Percentiles rank a stretch among this genome's conserved stretches.
Conservation (phyloP, 1,140 invertebrate genomes). For the Trissolcus basalis region DNA sequence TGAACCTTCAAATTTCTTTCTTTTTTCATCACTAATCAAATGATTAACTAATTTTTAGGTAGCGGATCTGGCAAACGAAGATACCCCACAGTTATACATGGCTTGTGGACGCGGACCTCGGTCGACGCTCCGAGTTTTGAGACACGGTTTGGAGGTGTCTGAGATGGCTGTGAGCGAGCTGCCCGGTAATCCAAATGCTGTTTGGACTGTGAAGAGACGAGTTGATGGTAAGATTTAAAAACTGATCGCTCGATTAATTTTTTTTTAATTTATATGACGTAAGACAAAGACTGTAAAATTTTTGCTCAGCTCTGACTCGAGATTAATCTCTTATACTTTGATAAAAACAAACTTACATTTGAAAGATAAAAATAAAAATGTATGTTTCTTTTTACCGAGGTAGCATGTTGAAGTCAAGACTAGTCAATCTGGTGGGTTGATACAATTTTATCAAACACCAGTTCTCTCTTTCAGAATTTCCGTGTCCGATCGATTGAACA, state of each 20-base stretch:
- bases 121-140: conserved; percentile 92
- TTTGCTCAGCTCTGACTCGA: not conserved
- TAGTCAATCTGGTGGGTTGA: conserved; percentile 76
- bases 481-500: conserved; percentile 70
- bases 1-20: not conserved
- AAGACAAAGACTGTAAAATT: too few species aligned
- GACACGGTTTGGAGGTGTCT: conserved; percentile 98
- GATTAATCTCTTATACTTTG: too few species aligned
- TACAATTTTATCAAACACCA: conserved; percentile 82
- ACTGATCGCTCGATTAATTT: not conserved
- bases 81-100: conserved; percentile 98
- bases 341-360: not conserved
- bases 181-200: conserved; percentile 99
- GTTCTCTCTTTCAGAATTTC: conserved; percentile 80
- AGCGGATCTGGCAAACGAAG: conserved; percentile 86
- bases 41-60: conserved; percentile 71
- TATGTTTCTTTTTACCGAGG: not conserved
- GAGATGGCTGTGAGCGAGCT: conserved; percentile 99
- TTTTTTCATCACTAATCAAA: not conserved
- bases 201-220: conserved; percentile 98
- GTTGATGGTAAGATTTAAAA: conserved; percentile 90
- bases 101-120: conserved; percentile 96
- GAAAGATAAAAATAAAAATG: not conserved
- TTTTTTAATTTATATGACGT: conserved; percentile 1
- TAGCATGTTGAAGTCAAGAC: conserved; percentile 65